A percentile compares a stretch with the other conserved stretches of the same genome.
Conservation (phyloP, 2,888 invertebrate genomes). For the Epistrophe eligans region DNA sequence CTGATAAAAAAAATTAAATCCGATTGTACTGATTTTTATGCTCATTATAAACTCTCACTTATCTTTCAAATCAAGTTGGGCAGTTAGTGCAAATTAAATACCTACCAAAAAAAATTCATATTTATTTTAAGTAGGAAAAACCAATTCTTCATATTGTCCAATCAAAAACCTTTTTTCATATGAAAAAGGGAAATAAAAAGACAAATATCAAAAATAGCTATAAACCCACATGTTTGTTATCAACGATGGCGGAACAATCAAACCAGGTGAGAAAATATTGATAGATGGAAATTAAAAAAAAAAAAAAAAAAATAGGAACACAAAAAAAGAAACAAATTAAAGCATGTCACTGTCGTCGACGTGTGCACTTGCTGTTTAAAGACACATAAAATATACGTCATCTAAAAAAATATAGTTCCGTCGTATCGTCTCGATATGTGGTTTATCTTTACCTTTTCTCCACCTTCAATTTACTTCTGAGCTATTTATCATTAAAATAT, state of each 20-base stretch:
- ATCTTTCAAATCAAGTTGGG: slow-evolving; percentile 39
- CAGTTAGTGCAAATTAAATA: slow-evolving; percentile 42
- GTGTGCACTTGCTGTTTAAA: slow-evolving; percentile 59
- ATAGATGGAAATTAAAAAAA: slow-evolving; percentile 35
- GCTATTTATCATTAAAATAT: slow-evolving; percentile 29
- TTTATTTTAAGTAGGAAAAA: slow-evolving; percentile 35
- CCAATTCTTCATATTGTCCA: slow-evolving; percentile 5
- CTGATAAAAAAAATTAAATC: slow-evolving; percentile 31
- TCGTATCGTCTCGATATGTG: slow-evolving; percentile 1
- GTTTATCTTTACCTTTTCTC: slow-evolving; percentile 24
- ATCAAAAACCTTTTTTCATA: slow-evolving; percentile 1
- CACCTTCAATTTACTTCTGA: slow-evolving; percentile 18
- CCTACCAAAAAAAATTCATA: background rate
- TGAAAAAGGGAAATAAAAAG: background rate
- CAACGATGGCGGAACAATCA: slow-evolving; percentile 62
- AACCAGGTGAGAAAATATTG: slow-evolving; percentile 72
- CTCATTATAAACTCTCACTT: slow-evolving; percentile 49
- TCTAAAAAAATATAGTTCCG: slow-evolving; percentile 12
- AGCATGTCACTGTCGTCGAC: slow-evolving; percentile 66
- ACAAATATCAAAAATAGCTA: slow-evolving; percentile 16
- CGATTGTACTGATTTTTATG: slow-evolving; percentile 50
- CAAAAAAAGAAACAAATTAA: slow-evolving; percentile 20
- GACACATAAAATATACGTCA: slow-evolving; percentile 52
- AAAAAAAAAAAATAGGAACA: background rate
- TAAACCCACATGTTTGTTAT: slow-evolving; percentile 28